Conservation (phyloP, 2,113 vertebrate species). For the Nematolebias whitei region DNA sequence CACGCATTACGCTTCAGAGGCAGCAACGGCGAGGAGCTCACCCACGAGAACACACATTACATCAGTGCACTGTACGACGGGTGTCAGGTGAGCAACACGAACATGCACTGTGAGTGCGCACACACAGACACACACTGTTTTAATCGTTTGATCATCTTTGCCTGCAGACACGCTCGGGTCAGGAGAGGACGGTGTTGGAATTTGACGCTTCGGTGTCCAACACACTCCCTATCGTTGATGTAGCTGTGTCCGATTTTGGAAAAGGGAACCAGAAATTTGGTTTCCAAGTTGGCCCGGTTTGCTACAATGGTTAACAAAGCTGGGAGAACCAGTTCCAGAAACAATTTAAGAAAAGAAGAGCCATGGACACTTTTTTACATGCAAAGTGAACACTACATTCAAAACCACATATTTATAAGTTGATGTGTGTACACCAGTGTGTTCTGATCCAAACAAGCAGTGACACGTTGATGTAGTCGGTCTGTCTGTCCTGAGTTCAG, state of each 20-base stretch:
- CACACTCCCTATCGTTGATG: constrained; percentile 90
- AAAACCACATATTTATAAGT: constrained; percentile 70
- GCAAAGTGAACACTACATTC: constrained; percentile 67
- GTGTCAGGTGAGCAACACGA: constrained; percentile 82
- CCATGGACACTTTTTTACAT: constrained; percentile 69
- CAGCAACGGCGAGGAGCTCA: constrained; percentile 91
- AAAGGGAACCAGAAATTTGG: constrained; percentile 96
- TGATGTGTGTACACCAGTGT: constrained; percentile 55
- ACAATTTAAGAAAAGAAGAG: constrained; percentile 61
- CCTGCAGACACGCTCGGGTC: constrained; percentile 88
- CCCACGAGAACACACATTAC: constrained; percentile 88
- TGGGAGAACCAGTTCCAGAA: constrained; percentile 26
- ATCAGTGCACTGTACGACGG: constrained; percentile 89
- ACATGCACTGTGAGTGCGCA: not conserved
- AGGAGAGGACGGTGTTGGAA: constrained; percentile 90
- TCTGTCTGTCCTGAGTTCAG: constrained; percentile 6
- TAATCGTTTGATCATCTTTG: not conserved
- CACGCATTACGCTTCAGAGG: constrained; percentile 91
- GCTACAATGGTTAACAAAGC: constrained; percentile 88
- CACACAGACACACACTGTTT: not conserved
- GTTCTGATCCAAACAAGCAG: constrained; percentile 12
- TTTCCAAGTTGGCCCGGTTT: constrained; percentile 93
- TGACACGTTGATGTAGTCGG: constrained; percentile 12
- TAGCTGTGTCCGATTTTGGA: constrained; percentile 95
- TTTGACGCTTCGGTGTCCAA: constrained; percentile 89